Conservation (phyloP, 2,888 invertebrate species). For the Andrena minutula region DNA sequence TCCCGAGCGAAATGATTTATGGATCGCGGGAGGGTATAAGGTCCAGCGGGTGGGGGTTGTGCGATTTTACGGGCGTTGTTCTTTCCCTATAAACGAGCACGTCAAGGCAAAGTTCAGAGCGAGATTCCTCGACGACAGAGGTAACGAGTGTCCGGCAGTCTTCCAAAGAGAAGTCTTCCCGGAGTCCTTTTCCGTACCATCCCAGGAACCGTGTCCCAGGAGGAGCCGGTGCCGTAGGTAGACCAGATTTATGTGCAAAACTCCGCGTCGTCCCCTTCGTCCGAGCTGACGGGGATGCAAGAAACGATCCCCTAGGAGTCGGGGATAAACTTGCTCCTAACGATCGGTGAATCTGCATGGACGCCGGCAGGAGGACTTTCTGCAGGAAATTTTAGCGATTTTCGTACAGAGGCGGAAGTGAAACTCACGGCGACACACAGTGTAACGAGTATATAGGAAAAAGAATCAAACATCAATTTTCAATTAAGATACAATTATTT, state of each 20-base stretch:
- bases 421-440: background rate
- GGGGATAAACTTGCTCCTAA: conserved; percentile 80
- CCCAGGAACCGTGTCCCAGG: conserved; percentile 79
- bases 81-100: conserved; percentile 7
- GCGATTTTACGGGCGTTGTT: background rate
- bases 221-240: conserved; percentile 79
- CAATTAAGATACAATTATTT: too few species aligned
- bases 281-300: conserved; percentile 79
- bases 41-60: background rate
- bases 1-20: too few species aligned
- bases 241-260: conserved; percentile 85
- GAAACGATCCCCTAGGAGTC: conserved; percentile 82
- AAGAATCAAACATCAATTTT: too few species aligned
- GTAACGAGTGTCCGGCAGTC: conserved; percentile 74
- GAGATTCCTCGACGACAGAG: conserved; percentile 47
- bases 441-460: too few species aligned
- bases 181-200: conserved; percentile 81
- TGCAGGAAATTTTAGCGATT: conserved; percentile 22
- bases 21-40: too few species aligned
- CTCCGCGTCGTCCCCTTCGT: conserved; percentile 77
- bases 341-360: conserved; percentile 81
- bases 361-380: conserved; percentile 26
- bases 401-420: background rate
- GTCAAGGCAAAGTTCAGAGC: conserved; percentile 41
- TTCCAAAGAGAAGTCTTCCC: conserved; percentile 83